Evolutionary conservation across 2,888 invertebrate species (phyloP), one percentile per base, ranked within the genome.

Genomic region (Euclidia mi): DNA sequence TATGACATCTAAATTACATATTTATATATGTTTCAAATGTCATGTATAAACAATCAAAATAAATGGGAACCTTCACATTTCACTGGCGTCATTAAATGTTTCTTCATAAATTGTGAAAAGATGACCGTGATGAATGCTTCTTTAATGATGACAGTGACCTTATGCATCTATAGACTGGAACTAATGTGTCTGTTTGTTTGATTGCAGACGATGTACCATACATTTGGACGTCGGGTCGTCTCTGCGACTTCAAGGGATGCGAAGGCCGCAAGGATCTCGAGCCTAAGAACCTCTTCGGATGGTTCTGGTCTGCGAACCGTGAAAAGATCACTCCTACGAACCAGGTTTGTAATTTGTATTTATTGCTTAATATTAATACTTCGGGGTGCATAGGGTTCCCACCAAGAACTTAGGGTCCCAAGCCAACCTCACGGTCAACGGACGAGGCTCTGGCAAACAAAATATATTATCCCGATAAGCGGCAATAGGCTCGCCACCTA

Each of bases 181-280:
- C 3, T 38, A 32, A 47, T 18, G 20, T 25, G 2, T 28, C 7
- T 56, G 9, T 40, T 52, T 45, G 10, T 44, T 38, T 64, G 1
- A 40, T 91, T 87, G 28, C 89, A 97, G 97, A 98, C 75, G 97
- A 98, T 87, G 97, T 98, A 41, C 98, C 98, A 2, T 98, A 98
- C 95, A 98, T 98, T 83, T 98, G 98, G 98, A 98, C 98, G 10
- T 97, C 98, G 3, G 98, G 98, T 47, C 97, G 98, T 76, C 96
- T 98, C 56, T 98, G 98, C 85, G 98, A 98, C 95, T 98, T 98
- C 95, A 98, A 98, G 86, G 98, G 98, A 57, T 98, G 98, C 89
- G 98, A 98, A 87, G 96, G 96, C 71, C 96, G 98, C 68, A 95
- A 96, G 58, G 98, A 98, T 84, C 95, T 98, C 67, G 98, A 98